Base-by-base conservation (phyloP, 2,113 vertebrate genomes). In the Camarhynchus parvulus region DNA sequence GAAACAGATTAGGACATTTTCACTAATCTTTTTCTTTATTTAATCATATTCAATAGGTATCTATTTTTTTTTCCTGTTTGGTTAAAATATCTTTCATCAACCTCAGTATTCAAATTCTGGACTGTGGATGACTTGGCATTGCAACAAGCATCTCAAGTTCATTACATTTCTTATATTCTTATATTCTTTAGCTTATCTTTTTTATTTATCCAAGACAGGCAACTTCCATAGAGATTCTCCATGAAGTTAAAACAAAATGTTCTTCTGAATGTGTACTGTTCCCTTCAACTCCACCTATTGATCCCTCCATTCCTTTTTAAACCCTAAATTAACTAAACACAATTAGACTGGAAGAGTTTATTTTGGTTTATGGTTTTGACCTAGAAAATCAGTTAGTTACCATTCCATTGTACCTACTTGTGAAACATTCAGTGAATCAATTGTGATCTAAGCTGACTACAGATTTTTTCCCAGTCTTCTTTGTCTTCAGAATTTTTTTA, bases 381-480 rank as follows among this genome's bases (percentile, higher is more conserved):
- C 10, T 69, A 63, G 42, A 66, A 94, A 78, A 62, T 3, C 5
- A 46, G 5, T 63, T 69, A 74, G 56, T 77, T 47, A 59, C 2
- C 4, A 37, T 83, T 49, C 27, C 13, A n/a, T 18, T 27, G 2
- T 18, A 30, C 33, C 19, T 56, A 7, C 41, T 70, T 67, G 21
- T 56, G 30, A 89, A 80, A 11, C 7, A 73, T 31, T 33, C 52
- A 17, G 21, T 52, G 8, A 80, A 70, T 33, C 6, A 7, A 3
- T 41, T 58, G 22, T 1, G 3, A 35, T 24, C 4, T 67, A n/a
- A 41, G 9, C 3, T 22, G 3, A 4, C 3, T 22, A 31, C 18
- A 70, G 20, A 35, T 1, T 2, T 76, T 91, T 74, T 82, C 33
- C 8, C 33, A 75, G n/a, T 37, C 11, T 55, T 79, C 20, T 37